phyloP scores from a whole-genome alignment of 2,888 invertebrate species.

The Pandemis corylana region DNA sequence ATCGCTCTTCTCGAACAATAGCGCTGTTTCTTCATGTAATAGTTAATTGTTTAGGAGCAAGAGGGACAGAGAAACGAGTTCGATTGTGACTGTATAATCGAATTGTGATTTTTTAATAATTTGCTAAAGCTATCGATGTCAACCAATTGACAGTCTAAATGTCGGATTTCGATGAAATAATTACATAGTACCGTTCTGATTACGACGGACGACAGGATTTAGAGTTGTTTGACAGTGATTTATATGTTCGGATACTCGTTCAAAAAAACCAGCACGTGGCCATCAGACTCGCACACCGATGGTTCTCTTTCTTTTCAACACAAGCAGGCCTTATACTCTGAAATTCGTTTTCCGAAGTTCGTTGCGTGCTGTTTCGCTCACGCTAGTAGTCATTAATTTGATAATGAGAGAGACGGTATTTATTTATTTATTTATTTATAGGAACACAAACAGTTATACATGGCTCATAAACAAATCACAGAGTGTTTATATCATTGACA shows the following conservation, averaged over 20 bases:
- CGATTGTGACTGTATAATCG: conserved; percentile 14
- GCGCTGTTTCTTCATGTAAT: conserved; percentile 4
- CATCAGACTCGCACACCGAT: too few relatives aligned
- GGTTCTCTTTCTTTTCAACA: too few relatives aligned
- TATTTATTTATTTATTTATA: too few relatives aligned
- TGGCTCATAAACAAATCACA: too few relatives aligned
- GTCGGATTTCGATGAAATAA: conserved; percentile 36
- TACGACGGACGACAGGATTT: conserved; percentile 1
- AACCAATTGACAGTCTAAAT: conserved; percentile 27
- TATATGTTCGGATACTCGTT: conserved; percentile 20
- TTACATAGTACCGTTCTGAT: conserved; percentile 23
- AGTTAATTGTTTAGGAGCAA: not conserved
- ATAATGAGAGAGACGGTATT: too few relatives aligned
- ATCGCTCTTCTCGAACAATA: not conserved
- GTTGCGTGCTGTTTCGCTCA: too few relatives aligned
- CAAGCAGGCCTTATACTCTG: too few relatives aligned
- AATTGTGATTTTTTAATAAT: conserved; percentile 11
- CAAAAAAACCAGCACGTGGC: not conserved
- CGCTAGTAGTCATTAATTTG: too few relatives aligned
- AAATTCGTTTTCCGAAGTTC: too few relatives aligned
- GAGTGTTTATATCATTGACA: too few relatives aligned
- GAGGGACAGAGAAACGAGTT: conserved; percentile 9
- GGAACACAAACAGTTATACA: too few relatives aligned
- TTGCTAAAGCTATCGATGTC: conserved; percentile 38
- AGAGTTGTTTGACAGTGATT: conserved; percentile 25